Evolutionary conservation across 2,888 invertebrate genomes (phyloP).

Genomic region (Acanthosepion esculentum): DNA sequence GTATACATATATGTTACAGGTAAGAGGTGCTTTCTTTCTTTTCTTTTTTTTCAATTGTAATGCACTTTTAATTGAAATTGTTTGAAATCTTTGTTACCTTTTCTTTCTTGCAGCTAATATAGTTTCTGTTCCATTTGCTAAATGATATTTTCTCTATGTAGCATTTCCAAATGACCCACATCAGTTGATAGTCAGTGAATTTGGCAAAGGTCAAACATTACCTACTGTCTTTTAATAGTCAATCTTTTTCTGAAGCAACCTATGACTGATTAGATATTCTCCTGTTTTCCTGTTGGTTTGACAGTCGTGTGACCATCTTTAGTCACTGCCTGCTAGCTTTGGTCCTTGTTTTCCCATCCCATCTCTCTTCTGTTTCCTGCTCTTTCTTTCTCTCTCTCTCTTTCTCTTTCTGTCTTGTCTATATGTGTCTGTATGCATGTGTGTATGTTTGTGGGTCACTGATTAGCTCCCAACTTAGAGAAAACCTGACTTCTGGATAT

Average conservation of each 20-base stretch:
- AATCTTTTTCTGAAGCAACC: not conserved
- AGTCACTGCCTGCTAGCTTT: not conserved
- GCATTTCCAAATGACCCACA: too few species aligned
- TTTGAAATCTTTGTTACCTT: not conserved
- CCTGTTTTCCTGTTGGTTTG: not conserved
- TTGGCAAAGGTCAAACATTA: not conserved
- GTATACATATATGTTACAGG: not conserved
- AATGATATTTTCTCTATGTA: not conserved
- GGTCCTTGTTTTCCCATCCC: not conserved
- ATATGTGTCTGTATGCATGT: constrained; percentile 24
- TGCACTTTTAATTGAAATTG: not conserved
- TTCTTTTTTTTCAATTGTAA: not conserved
- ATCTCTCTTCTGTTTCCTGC: not conserved
- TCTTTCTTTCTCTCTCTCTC: not conserved
- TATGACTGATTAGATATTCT: not conserved
- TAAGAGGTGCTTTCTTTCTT: not conserved
- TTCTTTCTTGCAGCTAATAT: not conserved
- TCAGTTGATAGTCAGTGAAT: not conserved
- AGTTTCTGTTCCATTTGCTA: not conserved
- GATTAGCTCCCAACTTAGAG: not conserved
- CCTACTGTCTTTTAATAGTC: not conserved
- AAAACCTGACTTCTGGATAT: not conserved
- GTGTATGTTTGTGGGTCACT: not conserved
- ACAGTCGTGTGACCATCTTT: constrained; percentile 8
- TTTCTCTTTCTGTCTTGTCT: not conserved